These are phyloP conservation scores for Dexiosoma caninum DNA, from an alignment of 2,888 invertebrate species.

Conservation along the genomic window DNA sequence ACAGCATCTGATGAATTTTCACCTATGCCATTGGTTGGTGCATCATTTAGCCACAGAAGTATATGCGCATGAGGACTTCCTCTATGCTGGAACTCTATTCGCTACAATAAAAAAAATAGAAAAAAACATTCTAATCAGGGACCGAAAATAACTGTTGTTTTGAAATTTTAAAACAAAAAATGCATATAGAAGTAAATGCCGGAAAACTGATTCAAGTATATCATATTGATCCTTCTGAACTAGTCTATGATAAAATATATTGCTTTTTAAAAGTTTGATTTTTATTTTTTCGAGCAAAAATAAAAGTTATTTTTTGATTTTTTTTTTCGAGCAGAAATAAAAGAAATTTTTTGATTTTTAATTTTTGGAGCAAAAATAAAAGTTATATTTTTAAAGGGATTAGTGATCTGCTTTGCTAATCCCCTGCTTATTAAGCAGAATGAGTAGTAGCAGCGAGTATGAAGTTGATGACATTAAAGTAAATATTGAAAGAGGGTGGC, in stretches of 20 bases:
- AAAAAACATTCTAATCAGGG: not conserved
- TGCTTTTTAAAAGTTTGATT: not conserved
- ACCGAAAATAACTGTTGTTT: not conserved
- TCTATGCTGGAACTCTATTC: not conserved
- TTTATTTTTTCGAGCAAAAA: not conserved
- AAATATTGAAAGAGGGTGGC: too few species aligned
- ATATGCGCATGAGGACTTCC: not conserved
- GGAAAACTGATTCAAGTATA: not conserved
- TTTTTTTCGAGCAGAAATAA: too few species aligned
- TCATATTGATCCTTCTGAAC: not conserved
- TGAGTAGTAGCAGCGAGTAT: not conserved
- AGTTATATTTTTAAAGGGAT: too few species aligned
- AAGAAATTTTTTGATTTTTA: too few species aligned
- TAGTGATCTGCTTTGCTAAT: too few species aligned
- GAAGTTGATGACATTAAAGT: not conserved
- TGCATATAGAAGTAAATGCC: not conserved
- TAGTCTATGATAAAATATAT: not conserved
- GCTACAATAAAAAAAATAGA: not conserved
- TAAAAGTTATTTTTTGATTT: not conserved
- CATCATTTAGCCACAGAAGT: not conserved
- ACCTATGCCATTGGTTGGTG: not conserved
- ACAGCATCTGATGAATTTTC: not conserved
- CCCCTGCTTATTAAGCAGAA: not conserved
- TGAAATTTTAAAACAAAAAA: not conserved
- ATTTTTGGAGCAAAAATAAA: too few species aligned